Conservation (phyloP, 2,888 invertebrate genomes). For the Schizaphis graminum region DNA sequence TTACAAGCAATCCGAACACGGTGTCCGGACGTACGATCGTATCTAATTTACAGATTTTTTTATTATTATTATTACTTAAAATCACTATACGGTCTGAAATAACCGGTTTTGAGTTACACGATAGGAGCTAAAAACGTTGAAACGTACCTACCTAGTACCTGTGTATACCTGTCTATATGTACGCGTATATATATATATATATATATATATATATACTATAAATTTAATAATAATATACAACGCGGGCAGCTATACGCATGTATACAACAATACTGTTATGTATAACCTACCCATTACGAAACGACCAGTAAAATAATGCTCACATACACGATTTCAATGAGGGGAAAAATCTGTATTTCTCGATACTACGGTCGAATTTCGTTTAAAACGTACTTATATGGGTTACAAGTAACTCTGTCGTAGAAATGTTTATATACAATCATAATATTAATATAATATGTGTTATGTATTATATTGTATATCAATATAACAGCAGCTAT, state of each 20-base stretch:
- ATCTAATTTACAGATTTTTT: slow-evolving; percentile 45
- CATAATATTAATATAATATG: background rate
- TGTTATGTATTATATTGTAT: background rate
- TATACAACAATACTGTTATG: background rate
- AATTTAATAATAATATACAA: background rate
- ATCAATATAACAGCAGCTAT: background rate
- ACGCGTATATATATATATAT: background rate
- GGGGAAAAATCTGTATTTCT: background rate
- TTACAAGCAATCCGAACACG: slow-evolving; percentile 21
- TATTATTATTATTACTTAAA: background rate
- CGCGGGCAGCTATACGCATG: background rate
- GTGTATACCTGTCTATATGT: background rate
- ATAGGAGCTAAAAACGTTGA: slow-evolving; percentile 25
- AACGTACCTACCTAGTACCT: background rate
- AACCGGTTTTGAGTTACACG: slow-evolving; percentile 38
- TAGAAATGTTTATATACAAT: background rate
- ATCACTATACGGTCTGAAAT: background rate
- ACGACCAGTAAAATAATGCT: slow-evolving; percentile 6
- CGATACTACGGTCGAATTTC: background rate
- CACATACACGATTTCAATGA: background rate
- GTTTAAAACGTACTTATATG: background rate
- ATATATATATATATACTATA: background rate
- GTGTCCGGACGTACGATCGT: background rate
- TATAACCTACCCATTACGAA: slow-evolving; percentile 1
- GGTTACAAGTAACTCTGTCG: background rate